These are phyloP conservation scores for Vireo griseus DNA, from an alignment of 2,797 vertebrate species.

Conservation along the genomic window DNA sequence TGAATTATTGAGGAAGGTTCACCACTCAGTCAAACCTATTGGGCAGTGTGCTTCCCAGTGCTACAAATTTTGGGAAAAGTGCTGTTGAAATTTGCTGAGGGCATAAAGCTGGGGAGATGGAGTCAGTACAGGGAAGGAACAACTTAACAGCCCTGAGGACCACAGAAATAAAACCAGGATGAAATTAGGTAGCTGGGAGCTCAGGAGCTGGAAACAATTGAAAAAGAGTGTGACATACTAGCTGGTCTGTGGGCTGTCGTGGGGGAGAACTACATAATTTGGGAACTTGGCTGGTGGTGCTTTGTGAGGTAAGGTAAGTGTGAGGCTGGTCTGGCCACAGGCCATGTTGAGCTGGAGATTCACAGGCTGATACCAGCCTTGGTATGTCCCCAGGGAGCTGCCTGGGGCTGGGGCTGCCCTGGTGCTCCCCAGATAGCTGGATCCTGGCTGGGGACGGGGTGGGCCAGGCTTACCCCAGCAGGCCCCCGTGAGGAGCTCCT, in stretches of 20 bases:
- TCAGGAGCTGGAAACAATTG: not conserved
- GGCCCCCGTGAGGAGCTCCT: not conserved
- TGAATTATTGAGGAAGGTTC: not conserved
- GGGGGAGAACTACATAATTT: not conserved
- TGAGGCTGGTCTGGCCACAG: fast-evolving
- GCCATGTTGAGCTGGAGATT: fast-evolving
- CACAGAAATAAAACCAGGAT: not conserved
- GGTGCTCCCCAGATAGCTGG: fast-evolving
- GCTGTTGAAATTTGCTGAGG: not conserved
- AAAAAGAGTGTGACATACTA: not conserved
- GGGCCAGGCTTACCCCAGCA: not conserved
- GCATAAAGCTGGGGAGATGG: not conserved
- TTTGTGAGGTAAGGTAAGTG: no score
- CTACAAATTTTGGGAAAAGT: not conserved
- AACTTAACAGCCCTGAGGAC: not conserved
- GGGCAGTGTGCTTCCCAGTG: no score
- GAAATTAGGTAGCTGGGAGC: not conserved
- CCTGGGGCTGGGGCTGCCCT: not conserved
- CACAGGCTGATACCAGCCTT: not conserved
- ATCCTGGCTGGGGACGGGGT: not conserved
- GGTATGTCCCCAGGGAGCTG: not conserved
- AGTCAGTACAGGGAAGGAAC: not conserved
- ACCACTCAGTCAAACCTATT: not conserved
- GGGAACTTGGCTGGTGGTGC: not conserved
- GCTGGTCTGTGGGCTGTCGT: not conserved